These are phyloP conservation scores for Tenthredo notha DNA, from an alignment of 2,888 invertebrate genomes.

Conservation along the genomic window DNA sequence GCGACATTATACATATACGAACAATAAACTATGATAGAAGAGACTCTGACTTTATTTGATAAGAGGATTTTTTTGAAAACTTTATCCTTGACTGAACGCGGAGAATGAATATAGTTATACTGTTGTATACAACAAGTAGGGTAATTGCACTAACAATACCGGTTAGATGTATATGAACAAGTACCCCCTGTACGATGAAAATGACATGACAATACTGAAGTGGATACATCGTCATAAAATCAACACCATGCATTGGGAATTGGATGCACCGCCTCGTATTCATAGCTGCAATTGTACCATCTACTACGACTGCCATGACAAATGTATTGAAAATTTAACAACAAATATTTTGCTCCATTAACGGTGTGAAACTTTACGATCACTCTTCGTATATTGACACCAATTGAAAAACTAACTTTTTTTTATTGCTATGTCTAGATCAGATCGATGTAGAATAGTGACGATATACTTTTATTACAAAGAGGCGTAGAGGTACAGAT, in stretches of 20 bases:
- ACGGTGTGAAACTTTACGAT: background rate
- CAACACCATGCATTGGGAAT: background rate
- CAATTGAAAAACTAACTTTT: background rate
- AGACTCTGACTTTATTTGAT: background rate
- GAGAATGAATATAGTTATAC: background rate
- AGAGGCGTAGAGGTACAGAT: background rate
- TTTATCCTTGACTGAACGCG: no score
- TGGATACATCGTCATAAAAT: slow-evolving; percentile 25
- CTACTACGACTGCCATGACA: background rate
- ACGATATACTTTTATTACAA: background rate
- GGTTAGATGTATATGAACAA: slow-evolving; percentile 7
- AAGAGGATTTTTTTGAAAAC: background rate
- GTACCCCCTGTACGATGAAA: background rate
- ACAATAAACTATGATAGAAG: background rate
- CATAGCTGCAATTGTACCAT: slow-evolving; percentile 15
- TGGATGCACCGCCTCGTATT: slow-evolving; percentile 12
- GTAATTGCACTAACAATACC: slow-evolving; percentile 35
- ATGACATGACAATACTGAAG: slow-evolving; percentile 27
- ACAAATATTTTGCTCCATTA: background rate
- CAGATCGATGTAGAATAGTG: background rate
- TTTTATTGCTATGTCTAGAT: slow-evolving; percentile 8
- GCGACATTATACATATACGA: background rate
- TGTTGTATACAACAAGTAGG: background rate
- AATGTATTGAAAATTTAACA: slow-evolving; percentile 30
- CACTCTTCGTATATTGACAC: background rate